Base-by-base conservation (phyloP, 1,140 invertebrate species). In the Drosophila rhopaloa region DNA sequence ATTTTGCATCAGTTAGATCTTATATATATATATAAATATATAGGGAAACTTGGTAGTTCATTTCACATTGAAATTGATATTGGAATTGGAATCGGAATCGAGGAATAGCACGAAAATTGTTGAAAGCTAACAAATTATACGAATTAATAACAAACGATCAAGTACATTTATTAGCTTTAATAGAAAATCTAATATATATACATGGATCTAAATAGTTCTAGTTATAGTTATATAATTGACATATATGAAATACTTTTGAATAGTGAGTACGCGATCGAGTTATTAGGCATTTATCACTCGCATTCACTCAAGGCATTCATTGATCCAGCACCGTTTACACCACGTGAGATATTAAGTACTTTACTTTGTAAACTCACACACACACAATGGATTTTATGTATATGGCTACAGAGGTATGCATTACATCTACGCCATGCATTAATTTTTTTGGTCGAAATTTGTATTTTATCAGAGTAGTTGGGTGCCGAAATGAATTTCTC, bases 151-250 rank as follows among this genome's bases (percentile, higher is more conserved):
- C 60, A 71, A 79, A 76, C 59, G 82, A 86, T 82, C 66, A 57
- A 86, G 79, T 76, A 86, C 83, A 88, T 88, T 83, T 88, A 88
- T 89, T 84, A 88, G 83, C 83, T 88, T 88, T 88, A 88, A 88
- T 88, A 83, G 79, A 88, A 79, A 88, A 83, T 83, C 84, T 80
- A 88, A 83, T 79, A 65, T 66, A 76, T 70, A 77, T 53, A 67
- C 53, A 79, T 66, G 53, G 24, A 71, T 37, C 55, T 54, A 76
- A 68, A 58, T 53, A 78, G 66, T 59, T 67, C 57, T 79, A 71
- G 67, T 37, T 56, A 32, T 83, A 83, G 81, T 27, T 84, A 83
- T 80, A 60, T 66, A 81, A 77, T 78, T 78, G 50, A 84, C 63
- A 67, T 68, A 66, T 68, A 73, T 41, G 70, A 76, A 71, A 41